A percentile compares a stretch with the other conserved stretches of the same genome.
Conservation (phyloP, 2,888 invertebrate species). For the Teleogryllus oceanicus region DNA sequence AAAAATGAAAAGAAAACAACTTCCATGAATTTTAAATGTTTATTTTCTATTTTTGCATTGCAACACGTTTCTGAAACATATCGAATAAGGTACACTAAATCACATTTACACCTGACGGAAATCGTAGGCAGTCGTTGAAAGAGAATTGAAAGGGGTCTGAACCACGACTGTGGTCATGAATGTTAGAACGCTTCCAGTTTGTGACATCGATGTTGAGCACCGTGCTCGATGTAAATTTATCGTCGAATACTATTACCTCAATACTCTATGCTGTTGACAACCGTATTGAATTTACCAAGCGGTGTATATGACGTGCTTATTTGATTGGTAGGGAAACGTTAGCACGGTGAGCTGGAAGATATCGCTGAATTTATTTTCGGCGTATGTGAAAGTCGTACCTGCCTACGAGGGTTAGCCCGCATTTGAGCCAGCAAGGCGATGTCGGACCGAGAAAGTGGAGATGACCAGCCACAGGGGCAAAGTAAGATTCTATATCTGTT, state of each 20-base stretch:
- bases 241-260: background rate
- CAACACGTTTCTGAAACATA: too few species aligned
- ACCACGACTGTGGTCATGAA: too few species aligned
- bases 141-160: too few species aligned
- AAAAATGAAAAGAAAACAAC: too few species aligned
- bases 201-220: background rate
- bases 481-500: constrained; percentile 41
- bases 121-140: too few species aligned
- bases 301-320: constrained; percentile 21
- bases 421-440: constrained; percentile 39
- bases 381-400: constrained; percentile 37
- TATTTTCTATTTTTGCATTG: too few species aligned
- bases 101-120: too few species aligned
- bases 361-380: constrained; percentile 34
- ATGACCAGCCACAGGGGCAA: constrained; percentile 46
- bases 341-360: background rate
- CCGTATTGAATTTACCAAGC: background rate
- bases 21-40: too few species aligned
- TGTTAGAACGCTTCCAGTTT: background rate
- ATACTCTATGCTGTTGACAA: constrained; percentile 4
- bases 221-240: constrained; percentile 4
- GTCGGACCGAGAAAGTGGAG: constrained; percentile 47
- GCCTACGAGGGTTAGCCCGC: constrained; percentile 41
- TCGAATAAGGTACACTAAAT: too few species aligned
- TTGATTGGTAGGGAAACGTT: background rate